Conservation (phyloP, 2,888 invertebrate species). For the Ochropleura plecta region DNA sequence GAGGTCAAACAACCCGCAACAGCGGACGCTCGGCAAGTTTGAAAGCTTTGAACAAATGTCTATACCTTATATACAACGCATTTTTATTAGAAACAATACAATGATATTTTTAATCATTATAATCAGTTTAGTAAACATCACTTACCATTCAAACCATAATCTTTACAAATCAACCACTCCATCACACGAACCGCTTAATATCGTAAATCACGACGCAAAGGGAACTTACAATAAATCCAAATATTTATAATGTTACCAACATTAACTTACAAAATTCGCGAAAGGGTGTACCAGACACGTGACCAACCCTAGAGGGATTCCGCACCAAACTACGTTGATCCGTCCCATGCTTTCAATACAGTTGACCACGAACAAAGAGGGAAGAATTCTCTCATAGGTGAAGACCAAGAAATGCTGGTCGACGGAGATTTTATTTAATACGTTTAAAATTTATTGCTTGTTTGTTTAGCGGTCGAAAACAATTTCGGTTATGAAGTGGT, state of each 20-base stretch:
- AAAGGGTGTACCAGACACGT: constrained; percentile 86
- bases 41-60: too few species aligned
- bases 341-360: constrained; percentile 42
- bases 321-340: constrained; percentile 71
- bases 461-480: constrained; percentile 83
- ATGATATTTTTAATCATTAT: not conserved
- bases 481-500: constrained; percentile 84
- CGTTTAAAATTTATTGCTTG: constrained; percentile 86
- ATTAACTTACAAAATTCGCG: constrained; percentile 70
- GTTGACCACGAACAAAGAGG: constrained; percentile 1
- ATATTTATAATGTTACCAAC: constrained; percentile 84
- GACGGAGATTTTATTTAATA: constrained; percentile 83
- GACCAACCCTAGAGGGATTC: constrained; percentile 75
- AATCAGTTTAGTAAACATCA: not conserved
- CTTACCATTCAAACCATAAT: not conserved
- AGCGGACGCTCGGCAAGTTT: too few species aligned
- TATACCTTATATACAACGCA: not conserved
- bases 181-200: constrained; percentile 45
- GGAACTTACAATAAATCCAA: constrained; percentile 81
- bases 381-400: constrained; percentile 23
- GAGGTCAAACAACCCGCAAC: too few species aligned
- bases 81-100: not conserved
- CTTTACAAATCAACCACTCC: constrained; percentile 33
- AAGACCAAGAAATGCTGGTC: constrained; percentile 71
- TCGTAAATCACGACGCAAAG: constrained; percentile 72